phyloP scores from a whole-genome alignment of 2,888 invertebrate genomes.

The Belgica antarctica region DNA sequence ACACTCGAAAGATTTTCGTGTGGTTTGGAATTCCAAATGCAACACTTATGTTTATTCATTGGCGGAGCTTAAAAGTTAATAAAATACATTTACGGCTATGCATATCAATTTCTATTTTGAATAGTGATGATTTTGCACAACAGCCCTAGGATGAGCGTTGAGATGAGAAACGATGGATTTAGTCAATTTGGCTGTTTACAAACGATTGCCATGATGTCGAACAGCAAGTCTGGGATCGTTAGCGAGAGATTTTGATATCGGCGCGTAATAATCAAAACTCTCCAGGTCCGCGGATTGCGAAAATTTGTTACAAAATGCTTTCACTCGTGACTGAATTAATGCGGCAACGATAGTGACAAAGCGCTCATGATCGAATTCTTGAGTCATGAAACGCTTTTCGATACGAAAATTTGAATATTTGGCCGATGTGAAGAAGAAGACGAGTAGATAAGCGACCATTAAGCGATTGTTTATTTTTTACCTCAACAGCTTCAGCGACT shows the following conservation, averaged over 20 bases:
- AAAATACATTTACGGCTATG: background rate
- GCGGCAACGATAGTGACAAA: background rate
- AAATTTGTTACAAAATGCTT: no score
- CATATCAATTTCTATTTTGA: conserved; percentile 30
- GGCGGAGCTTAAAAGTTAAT: background rate
- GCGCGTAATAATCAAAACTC: no score
- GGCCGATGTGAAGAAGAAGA: no score
- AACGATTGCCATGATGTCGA: no score
- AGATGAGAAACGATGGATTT: no score
- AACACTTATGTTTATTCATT: conserved; percentile 28
- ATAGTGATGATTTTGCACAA: background rate
- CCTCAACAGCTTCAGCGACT: background rate
- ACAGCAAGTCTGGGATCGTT: no score
- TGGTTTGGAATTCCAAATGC: conserved; percentile 4
- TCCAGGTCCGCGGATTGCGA: background rate
- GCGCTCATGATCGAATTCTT: conserved; percentile 5
- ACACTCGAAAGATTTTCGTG: no score
- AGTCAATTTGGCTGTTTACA: no score
- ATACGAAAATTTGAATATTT: conserved; percentile 16
- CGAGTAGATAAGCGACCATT: conserved; percentile 6
- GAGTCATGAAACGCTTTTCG: background rate
- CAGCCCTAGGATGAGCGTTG: no score
- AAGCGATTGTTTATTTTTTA: conserved; percentile 7
- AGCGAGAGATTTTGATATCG: background rate
- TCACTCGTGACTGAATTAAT: background rate